These are phyloP conservation scores for Laothoe populi DNA, from an alignment of 2,888 invertebrate genomes.

Conservation along the genomic window DNA sequence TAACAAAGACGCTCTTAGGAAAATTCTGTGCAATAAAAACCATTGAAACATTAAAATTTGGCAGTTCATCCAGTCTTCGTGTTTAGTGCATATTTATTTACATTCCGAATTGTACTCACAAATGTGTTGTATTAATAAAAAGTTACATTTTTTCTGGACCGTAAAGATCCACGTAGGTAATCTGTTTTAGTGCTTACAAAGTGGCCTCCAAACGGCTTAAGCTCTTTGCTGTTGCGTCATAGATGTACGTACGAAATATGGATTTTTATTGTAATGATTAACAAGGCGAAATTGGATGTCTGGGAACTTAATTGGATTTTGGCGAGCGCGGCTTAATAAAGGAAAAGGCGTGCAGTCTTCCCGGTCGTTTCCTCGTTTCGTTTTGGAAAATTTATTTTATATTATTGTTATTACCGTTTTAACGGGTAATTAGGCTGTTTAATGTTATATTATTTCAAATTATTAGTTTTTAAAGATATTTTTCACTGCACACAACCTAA, in stretches of 20 bases:
- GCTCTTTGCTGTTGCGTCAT: conserved; percentile 26
- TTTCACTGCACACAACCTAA: neutral
- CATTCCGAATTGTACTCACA: conserved; percentile 33
- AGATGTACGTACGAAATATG: conserved; percentile 25
- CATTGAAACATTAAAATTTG: neutral
- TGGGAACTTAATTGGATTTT: conserved; percentile 19
- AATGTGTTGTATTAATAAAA: neutral
- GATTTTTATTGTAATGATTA: conserved; percentile 23
- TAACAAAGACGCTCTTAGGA: neutral
- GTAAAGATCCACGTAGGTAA: conserved; percentile 40
- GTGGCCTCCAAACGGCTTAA: conserved; percentile 38
- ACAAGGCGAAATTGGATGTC: conserved; percentile 17
- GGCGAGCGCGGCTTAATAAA: conserved; percentile 5
- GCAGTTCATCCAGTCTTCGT: neutral
- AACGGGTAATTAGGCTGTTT: neutral
- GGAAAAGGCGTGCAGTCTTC: conserved; percentile 18
- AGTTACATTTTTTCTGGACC: neutral
- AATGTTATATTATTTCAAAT: neutral
- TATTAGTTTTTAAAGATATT: neutral
- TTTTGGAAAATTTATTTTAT: conserved; percentile 3
- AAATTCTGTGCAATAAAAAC: conserved; percentile 13
- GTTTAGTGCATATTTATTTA: conserved; percentile 26
- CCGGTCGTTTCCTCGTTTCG: neutral
- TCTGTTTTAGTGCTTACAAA: no score
- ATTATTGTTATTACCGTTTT: neutral